Evolutionary conservation across 2,113 vertebrate genomes (phyloP), one percentile per base, ranked within the genome.

Genomic region (Paradoxurus hermaphroditus): DNA sequence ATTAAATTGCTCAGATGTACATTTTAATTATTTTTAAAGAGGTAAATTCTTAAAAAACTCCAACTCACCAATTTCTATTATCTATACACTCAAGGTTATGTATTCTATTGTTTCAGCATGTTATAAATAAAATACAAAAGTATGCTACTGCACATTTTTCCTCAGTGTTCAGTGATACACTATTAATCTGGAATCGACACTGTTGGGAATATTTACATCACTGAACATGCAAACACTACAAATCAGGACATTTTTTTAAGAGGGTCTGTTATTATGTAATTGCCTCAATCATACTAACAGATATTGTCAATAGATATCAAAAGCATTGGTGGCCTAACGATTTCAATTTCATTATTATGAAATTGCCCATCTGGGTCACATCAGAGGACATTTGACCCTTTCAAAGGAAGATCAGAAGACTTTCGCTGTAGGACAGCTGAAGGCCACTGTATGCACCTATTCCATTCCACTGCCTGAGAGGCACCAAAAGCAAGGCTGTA

Each of bases 11-110:
- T 29, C 63, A 79, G 72, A 39, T 75, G 1, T 14, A 29, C 11
- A 62, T 62, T 70, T 91, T 53, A 44, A n/a, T 29, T 16, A 68
- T 81, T 92, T 89, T 75, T 92, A 75, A 85, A 53, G 7, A 36
- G 4, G 13, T 25, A 63, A 91, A 53, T 34, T 1, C 15, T 79
- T 19, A 67, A 70, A 36, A 68, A 44, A 59, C 23, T n/a, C 36
- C 68, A 44, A 87, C 1, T 41, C 46, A 81, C 12, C 34, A 94
- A 13, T 65, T 65, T 53, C 29, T n/a, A 23, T 70, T 65, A 67
- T 79, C 46, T 62, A 46, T 92, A 72, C 23, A 65, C n/a, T 72
- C 59, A 15, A 73, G 31, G 36, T 29, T 91, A 65, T 68, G 7
- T 6, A 83, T 78, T 82, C 11, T 46, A 2, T 67, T 31, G 11